Conservation (phyloP, 2,797 vertebrate genomes). For the Pangasius krempfi region DNA sequence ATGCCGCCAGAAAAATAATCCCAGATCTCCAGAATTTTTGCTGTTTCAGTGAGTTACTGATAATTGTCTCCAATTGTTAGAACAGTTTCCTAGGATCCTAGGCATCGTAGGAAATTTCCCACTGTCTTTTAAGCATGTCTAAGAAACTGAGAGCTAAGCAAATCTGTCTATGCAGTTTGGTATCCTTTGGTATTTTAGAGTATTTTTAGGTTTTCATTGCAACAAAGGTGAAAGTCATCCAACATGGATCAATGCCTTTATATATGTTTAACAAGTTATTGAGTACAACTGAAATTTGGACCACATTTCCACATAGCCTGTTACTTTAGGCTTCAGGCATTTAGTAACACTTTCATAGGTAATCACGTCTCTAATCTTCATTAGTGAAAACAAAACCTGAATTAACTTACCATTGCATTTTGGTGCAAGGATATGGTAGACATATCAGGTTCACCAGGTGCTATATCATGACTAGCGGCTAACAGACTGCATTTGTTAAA, state of each 20-base stretch:
- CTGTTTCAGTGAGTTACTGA: constrained; percentile 9
- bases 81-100: not conserved
- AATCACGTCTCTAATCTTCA: not conserved
- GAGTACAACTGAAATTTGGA: not conserved
- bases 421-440: not conserved
- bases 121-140: not conserved
- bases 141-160: not conserved
- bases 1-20: constrained; percentile 1
- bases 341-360: not conserved
- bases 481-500: not conserved
- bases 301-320: not conserved
- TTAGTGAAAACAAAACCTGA: not conserved
- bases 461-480: not conserved
- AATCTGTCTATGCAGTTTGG: not conserved
- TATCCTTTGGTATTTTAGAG: not conserved
- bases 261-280: constrained; percentile 1
- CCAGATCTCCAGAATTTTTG: not conserved
- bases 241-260: not conserved
- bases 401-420: not conserved
- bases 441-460: not conserved
- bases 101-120: not conserved
- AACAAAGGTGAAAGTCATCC: not conserved
- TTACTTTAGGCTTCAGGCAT: not conserved
- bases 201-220: not conserved
- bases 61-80: constrained; percentile 6